phyloP scores from a whole-genome alignment of 2,113 vertebrate genomes.

The Perca fluviatilis region DNA sequence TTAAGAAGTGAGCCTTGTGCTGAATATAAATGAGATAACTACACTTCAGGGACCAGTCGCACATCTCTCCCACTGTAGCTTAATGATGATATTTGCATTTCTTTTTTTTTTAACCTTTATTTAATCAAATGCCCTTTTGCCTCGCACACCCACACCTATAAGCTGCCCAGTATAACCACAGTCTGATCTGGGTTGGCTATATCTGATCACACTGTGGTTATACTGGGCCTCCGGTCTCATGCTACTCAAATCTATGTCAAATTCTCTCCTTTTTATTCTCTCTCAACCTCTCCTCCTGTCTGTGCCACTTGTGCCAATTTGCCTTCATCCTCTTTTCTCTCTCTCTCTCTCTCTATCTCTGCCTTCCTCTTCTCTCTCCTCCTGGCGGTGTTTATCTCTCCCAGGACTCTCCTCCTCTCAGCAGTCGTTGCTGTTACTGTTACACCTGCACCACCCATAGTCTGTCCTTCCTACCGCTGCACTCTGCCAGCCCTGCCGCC shows the following conservation, averaged over 20 bases:
- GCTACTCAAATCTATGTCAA: constrained; percentile 22
- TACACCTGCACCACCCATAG: constrained; percentile 90
- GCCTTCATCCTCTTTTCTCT: constrained; percentile 51
- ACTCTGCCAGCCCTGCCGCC: constrained; percentile 85
- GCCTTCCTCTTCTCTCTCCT: constrained; percentile 57
- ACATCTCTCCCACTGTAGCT: constrained; percentile 25
- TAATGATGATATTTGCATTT: constrained; percentile 27
- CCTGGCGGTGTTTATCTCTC: constrained; percentile 67
- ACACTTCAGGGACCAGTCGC: constrained; percentile 27
- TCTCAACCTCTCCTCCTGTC: not conserved
- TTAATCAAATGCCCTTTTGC: not conserved
- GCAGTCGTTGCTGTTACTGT: constrained; percentile 91
- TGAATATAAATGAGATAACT: constrained; percentile 47
- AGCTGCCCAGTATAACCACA: not conserved
- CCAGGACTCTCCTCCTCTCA: constrained; percentile 89
- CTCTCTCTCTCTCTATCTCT: constrained; percentile 60
- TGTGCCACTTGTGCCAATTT: not conserved
- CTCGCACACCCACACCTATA: not conserved
- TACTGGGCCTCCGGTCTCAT: constrained; percentile 14
- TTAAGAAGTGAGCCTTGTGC: constrained; percentile 18
- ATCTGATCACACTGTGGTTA: not conserved
- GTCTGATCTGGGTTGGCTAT: not conserved
- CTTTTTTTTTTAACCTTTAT: not conserved
- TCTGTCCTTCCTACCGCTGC: constrained; percentile 91
- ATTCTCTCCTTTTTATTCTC: constrained; percentile 25